phyloP scores from a whole-genome alignment of 2,888 invertebrate species.

The Brachynemurus nebulosus region DNA sequence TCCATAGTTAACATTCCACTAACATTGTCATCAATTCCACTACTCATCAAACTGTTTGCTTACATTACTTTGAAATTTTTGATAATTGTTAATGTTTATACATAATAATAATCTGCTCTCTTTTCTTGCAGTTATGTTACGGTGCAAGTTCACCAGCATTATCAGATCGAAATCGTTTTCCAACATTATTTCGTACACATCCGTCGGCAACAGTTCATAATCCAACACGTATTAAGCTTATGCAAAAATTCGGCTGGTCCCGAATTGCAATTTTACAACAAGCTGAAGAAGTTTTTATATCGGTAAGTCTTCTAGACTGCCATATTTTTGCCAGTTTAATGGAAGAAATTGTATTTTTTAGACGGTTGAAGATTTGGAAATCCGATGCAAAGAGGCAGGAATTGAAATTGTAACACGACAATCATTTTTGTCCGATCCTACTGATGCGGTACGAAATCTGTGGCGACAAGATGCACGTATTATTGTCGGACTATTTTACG shows the following conservation, averaged over 20 bases:
- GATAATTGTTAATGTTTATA: too few species aligned
- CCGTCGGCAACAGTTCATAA: slow-evolving; percentile 99
- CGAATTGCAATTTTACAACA: slow-evolving; percentile 95
- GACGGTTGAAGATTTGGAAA: slow-evolving; percentile 95
- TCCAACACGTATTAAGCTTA: slow-evolving; percentile 89
- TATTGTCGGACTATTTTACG: slow-evolving; percentile 97
- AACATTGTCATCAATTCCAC: too few species aligned
- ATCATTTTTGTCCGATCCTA: slow-evolving; percentile 93
- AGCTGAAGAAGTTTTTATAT: slow-evolving; percentile 95
- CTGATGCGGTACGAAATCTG: slow-evolving; percentile 89
- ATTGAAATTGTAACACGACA: slow-evolving; percentile 95
- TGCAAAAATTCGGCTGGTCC: slow-evolving; percentile 96
- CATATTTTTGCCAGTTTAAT: not conserved
- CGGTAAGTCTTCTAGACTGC: slow-evolving; percentile 42
- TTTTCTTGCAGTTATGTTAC: slow-evolving; percentile 75
- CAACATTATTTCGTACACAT: slow-evolving; percentile 96
- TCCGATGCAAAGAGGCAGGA: slow-evolving; percentile 77
- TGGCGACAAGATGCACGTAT: slow-evolving; percentile 93
- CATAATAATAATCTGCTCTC: too few species aligned
- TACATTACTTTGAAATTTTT: too few species aligned
- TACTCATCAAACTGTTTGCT: too few species aligned
- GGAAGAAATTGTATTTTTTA: slow-evolving; percentile 36
- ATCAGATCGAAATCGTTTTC: slow-evolving; percentile 92
- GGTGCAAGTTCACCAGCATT: slow-evolving; percentile 97
- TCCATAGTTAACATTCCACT: too few species aligned